Base-by-base conservation (phyloP, 2,113 vertebrate genomes). In the Lepus timidus region DNA sequence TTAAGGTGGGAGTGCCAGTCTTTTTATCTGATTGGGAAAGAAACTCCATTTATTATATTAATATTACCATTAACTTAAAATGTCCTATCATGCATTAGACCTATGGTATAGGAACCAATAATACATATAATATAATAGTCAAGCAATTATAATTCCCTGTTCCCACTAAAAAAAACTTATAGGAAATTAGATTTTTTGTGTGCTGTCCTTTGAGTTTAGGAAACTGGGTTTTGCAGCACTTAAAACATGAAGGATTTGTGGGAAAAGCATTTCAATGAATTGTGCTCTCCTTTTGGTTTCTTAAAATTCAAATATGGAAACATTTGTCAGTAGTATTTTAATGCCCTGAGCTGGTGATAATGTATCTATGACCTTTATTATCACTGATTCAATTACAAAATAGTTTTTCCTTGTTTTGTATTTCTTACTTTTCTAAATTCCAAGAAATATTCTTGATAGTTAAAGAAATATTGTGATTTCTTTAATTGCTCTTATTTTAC, bases 261-360 rank as follows among this genome's bases (percentile, higher is more conserved):
- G 93, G 70, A 31, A 88, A 9, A 36, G 31, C 22, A 83, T 89
- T 84, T 90, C 64, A 82, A 1, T 94, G 92, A 93, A 49, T 96
- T 94, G 93, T 52, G 12, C 33, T 82, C 10, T 93, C 84, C 86
- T 93, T 92, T 79, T 96, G 92, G 29, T 81, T 90, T 91, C 91
- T 90, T 95, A 14, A 90, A 84, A 85, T 88, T 93, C 89, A 91
- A 39, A 87, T 85, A 93, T 93, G 89, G 80, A 93, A 97, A 96
- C 75, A 91, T 73, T 92, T 70, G 44, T 19, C 12, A 89, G 87
- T 94, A 97, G 95, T 93, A 94, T 95, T 96, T 96, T 94, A 91
- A 62, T 90, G 27, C 64, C 91, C 85, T 89, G 67, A 96, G 68
- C 51, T 89, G 29, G 51, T 90, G 51, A 74, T 88, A 19, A 31